These are phyloP conservation scores for Drosophila macrospina DNA, from an alignment of 2,888 invertebrate genomes.

Conservation along the genomic window DNA sequence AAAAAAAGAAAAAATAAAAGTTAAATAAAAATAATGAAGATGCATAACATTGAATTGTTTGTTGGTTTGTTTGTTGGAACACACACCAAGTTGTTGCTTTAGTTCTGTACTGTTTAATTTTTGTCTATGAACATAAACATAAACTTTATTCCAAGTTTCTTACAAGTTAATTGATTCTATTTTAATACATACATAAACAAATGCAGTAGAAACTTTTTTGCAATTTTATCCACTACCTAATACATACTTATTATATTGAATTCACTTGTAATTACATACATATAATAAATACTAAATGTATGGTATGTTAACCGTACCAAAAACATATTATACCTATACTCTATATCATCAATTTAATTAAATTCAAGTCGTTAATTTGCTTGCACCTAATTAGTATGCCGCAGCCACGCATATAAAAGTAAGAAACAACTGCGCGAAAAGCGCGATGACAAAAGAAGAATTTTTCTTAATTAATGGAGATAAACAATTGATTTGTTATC, in stretches of 20 bases:
- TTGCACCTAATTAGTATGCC: conserved; percentile 86
- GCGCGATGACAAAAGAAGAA: conserved; percentile 23
- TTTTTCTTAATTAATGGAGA: conserved; percentile 32
- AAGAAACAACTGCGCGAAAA: conserved; percentile 43
- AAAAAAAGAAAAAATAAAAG: conserved; percentile 10
- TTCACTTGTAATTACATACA: conserved; percentile 72
- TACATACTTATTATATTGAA: conserved; percentile 56
- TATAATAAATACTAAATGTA: conserved; percentile 28
- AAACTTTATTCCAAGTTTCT: conserved; percentile 44
- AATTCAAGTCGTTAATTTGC: conserved; percentile 84
- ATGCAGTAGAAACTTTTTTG: conserved; percentile 73
- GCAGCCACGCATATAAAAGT: conserved; percentile 85
- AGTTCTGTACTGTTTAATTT: conserved; percentile 59
- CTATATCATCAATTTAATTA: conserved; percentile 57
- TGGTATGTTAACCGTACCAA: conserved; percentile 30
- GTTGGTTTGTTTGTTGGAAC: conserved; percentile 66
- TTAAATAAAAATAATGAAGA: conserved; percentile 21
- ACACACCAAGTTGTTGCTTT: conserved; percentile 59
- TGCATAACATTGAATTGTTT: conserved; percentile 65
- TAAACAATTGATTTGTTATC: conserved; percentile 55
- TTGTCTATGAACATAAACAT: conserved; percentile 45
- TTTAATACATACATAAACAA: conserved; percentile 55
- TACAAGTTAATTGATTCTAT: conserved; percentile 53
- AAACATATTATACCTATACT: conserved; percentile 58
- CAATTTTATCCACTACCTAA: conserved; percentile 68